phyloP scores from a whole-genome alignment of 1,140 invertebrate species.

The Oedothorax gibbosus region DNA sequence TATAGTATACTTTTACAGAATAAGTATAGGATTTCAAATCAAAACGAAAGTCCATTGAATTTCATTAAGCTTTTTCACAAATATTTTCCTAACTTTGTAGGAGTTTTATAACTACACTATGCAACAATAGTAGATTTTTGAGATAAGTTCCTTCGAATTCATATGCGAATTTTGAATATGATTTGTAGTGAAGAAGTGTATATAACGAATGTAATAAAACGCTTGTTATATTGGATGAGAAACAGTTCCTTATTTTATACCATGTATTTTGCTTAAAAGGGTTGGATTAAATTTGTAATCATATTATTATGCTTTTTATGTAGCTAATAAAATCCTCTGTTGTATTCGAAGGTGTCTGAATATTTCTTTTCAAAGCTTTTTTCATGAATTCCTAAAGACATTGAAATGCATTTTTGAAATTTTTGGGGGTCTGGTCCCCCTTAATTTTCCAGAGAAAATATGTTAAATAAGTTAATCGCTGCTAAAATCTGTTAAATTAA shows the following conservation, averaged over 20 bases:
- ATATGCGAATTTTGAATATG: no score
- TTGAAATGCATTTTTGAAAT: no score
- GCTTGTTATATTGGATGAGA: no score
- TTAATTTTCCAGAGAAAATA: no score
- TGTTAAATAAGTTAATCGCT: no score
- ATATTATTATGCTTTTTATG: conserved; percentile 8
- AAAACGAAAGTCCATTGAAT: not conserved
- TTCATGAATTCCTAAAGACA: no score
- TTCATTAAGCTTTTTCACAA: conserved; percentile 13
- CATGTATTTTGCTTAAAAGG: conserved; percentile 24
- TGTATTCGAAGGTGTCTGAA: conserved; percentile 2
- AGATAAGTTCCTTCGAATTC: not conserved
- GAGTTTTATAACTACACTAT: conserved; percentile 21
- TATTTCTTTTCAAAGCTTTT: not conserved
- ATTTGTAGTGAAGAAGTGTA: no score
- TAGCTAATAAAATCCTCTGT: conserved; percentile 24
- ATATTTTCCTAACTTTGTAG: conserved; percentile 24
- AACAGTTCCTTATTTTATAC: conserved; percentile 20
- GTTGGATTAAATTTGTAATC: conserved; percentile 1
- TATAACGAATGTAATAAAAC: no score
- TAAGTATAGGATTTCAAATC: no score
- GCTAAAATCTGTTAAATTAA: no score
- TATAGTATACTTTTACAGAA: no score
- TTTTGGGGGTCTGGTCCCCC: no score
- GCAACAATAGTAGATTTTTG: conserved; percentile 5